Evolutionary conservation across 2,113 vertebrate species (phyloP), one percentile per base, ranked within the genome.

Genomic region (Pangasianodon hypophthalmus): DNA sequence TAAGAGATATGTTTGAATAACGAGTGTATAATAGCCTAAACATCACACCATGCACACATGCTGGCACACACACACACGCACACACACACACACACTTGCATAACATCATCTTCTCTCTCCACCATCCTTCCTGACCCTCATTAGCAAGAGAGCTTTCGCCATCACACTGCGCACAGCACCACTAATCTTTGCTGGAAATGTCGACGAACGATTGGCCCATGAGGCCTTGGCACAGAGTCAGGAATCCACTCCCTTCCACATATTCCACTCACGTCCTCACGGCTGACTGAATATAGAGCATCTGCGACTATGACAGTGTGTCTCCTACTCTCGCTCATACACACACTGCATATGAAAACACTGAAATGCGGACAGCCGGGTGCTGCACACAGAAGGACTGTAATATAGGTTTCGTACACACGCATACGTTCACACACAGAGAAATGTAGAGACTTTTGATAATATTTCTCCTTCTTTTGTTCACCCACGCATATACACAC

Each of bases 251-350:
- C 71, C 73, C 75, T 86, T 89, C 64, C 64, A 54, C 58, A 64
- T 86, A 92, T 92, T 90, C 92, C 58, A 52, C 60, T 88, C 92
- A 92, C 89, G 86, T 92, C 73, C 85, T 67, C 44, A 56, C 82
- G 71, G 44, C 88, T 86, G 87, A 89, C 54, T 88, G 86, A 91
- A 91, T 88, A 89, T 77, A 90, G 87, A 88, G 88, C 86, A 90
- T 89, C 88, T 87, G 69, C 52, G 60, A 71, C 85, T 62, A 83
- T 83, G 79, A 90, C 79, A 75, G 81, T 79, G 67, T 67, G 71
- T 77, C 32, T 90, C 67, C 24, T 41, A 50, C 24, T 84, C 26
- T n/a, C 10, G n/a, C 24, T 86, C 16, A 24, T 21, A 75, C 37
- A 85, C 37, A 75, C 32, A 56, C n/a, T 0, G 52, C 37, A 32